Percentiles rank a stretch among this genome's conserved stretches.
These are phyloP conservation scores for Troglohyphantes excavatus DNA, from an alignment of 2,888 invertebrate genomes.

Conservation along the genomic window DNA sequence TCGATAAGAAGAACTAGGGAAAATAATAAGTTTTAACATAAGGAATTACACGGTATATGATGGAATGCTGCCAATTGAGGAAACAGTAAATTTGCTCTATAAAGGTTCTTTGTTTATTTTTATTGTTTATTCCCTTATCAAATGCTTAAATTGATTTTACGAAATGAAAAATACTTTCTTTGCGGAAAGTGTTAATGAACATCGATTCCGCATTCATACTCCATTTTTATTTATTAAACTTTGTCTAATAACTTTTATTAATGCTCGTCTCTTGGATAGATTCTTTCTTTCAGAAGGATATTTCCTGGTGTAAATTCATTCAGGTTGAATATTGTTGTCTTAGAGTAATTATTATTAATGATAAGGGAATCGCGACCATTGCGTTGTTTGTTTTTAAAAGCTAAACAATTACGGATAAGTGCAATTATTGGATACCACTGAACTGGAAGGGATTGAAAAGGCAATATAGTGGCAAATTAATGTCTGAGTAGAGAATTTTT, in stretches of 20 bases:
- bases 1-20: slow-evolving; percentile 2
- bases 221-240: background rate
- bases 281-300: background rate
- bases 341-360: background rate
- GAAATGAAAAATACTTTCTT: slow-evolving; percentile 3
- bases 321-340: background rate
- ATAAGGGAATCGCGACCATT: background rate
- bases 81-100: background rate
- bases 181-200: background rate
- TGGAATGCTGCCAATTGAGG: background rate
- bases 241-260: background rate
- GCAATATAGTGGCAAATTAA: no score
- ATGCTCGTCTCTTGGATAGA: background rate
- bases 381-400: background rate
- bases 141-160: background rate
- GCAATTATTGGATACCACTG: background rate
- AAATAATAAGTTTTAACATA: slow-evolving; percentile 4
- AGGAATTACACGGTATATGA: background rate
- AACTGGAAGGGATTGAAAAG: background rate
- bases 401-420: background rate
- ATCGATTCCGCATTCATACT: background rate
- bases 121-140: background rate
- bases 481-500: no score
- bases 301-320: background rate
- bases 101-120: background rate